Evolutionary conservation across 2,113 vertebrate genomes (phyloP), one percentile per base, ranked within the genome.

Genomic region (Bujurquina vittata): DNA sequence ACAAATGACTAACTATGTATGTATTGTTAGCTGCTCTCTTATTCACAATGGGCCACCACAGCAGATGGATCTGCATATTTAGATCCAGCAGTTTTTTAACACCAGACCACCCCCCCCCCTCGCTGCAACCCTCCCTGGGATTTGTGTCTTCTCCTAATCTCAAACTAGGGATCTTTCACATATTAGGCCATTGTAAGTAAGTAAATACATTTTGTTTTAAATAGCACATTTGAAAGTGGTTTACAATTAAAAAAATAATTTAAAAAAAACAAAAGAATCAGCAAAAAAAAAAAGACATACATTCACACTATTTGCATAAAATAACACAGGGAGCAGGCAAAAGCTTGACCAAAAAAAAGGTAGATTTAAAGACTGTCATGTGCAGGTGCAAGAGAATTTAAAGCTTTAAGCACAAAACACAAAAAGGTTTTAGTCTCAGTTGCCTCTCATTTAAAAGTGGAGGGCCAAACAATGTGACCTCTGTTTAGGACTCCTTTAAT

Each of bases 171-270:
- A 35, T 35, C 18, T 69, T 49, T 11, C 5, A 29, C 40, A 11
- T 23, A 46, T 26, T 37, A 0, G 17, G 63, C 23, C 9, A 65
- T 23, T 65, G 35, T 65, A 10, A 43, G 2, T 26, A 65, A 65
- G 62, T 46, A 43, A 46, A 22, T 65, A 65, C 40, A 23, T 67
- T 33, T 0, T 1, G 0, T 18, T 18, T 6, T 46, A 46, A 46
- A 67, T 17, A 46, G 37, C 37, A 67, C 22, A 17, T 67, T 67
- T 67, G 15, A 65, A 46, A 46, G 63, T 67, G 14, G 14, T 67
- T 26, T 10, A 46, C 43, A 6, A 46, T 46, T 43, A 0, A 2
- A 2, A 52, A 46, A 12, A 43, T 9, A 46, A 1, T 14, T 4
- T n/a, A n/a, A n/a, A 5, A 49, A 49, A 49, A 40, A 17, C 3